Conservation (phyloP, 2,797 vertebrate genomes). For the Ctenopoma multispine region DNA sequence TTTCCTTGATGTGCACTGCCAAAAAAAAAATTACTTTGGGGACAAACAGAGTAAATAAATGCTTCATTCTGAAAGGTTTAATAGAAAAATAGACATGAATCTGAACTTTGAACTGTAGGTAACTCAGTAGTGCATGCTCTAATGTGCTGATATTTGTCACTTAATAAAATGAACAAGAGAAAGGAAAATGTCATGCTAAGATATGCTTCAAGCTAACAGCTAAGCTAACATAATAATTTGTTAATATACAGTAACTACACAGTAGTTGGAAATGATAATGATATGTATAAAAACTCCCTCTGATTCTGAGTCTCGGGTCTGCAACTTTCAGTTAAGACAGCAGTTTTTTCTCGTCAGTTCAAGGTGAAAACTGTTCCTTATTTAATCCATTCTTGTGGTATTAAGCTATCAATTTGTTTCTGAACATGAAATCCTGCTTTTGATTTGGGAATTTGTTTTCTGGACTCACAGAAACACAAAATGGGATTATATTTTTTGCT, state of each 20-base stretch:
- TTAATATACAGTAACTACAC: constrained; percentile 86
- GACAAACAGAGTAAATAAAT: constrained; percentile 63
- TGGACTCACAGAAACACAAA: not conserved
- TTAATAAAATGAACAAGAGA: constrained; percentile 68
- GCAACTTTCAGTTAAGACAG: constrained; percentile 18
- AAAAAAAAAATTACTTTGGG: constrained; percentile 45
- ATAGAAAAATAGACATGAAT: constrained; percentile 85
- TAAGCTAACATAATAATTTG: constrained; percentile 65
- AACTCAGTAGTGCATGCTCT: constrained; percentile 77
- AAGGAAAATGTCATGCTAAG: constrained; percentile 71
- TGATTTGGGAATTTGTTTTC: no score
- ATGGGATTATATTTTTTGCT: not conserved
- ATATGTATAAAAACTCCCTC: constrained; percentile 78
- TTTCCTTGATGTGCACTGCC: constrained; percentile 39
- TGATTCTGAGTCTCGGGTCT: constrained; percentile 43
- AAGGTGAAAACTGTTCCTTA: constrained; percentile 3
- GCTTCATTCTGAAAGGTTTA: constrained; percentile 67
- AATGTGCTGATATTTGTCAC: constrained; percentile 57
- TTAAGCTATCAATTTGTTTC: not conserved
- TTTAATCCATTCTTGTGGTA: not conserved
- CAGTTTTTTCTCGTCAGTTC: constrained; percentile 7
- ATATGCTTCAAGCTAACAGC: constrained; percentile 65
- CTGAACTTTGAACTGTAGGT: constrained; percentile 63
- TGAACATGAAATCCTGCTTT: constrained; percentile 1
- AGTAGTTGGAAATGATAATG: constrained; percentile 83